phyloP scores from a whole-genome alignment of 1,140 invertebrate species.

The Nasonia longicornis region DNA sequence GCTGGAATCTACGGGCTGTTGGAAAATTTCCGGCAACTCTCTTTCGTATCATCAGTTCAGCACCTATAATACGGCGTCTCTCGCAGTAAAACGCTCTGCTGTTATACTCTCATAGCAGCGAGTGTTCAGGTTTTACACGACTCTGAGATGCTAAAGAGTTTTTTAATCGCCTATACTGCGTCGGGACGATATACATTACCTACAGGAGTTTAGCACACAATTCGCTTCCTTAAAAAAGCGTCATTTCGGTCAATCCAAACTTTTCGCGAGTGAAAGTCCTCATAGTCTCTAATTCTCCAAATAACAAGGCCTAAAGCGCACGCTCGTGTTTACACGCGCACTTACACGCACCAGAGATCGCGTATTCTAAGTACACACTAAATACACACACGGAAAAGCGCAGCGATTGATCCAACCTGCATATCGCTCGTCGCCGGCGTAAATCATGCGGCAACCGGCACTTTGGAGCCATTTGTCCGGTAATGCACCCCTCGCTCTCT shows the following conservation, averaged over 20 bases:
- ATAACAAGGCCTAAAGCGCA: too few species aligned
- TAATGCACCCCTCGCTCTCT: constrained; percentile 5
- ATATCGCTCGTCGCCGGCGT: constrained; percentile 18
- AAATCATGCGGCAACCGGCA: constrained; percentile 22
- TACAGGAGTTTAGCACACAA: too few species aligned
- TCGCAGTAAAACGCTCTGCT: too few species aligned
- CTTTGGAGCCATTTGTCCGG: constrained; percentile 39
- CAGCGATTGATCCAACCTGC: constrained; percentile 28
- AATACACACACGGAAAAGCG: background rate
- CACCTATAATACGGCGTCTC: background rate
- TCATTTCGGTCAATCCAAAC: too few species aligned
- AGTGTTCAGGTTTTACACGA: background rate
- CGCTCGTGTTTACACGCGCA: too few species aligned
- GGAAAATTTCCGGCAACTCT: constrained; percentile 4
- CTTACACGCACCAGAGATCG: too few species aligned
- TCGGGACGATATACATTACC: too few species aligned
- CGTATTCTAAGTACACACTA: too few species aligned
- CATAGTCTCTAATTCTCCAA: too few species aligned
- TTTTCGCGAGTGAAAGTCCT: background rate
- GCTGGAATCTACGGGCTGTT: background rate
- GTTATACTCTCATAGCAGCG: background rate
- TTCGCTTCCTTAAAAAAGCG: too few species aligned
- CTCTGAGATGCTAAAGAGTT: too few species aligned
- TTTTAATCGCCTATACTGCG: background rate
- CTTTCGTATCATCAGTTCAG: background rate